Conservation (phyloP, 2,888 invertebrate genomes). For the Penaeus monodon region DNA sequence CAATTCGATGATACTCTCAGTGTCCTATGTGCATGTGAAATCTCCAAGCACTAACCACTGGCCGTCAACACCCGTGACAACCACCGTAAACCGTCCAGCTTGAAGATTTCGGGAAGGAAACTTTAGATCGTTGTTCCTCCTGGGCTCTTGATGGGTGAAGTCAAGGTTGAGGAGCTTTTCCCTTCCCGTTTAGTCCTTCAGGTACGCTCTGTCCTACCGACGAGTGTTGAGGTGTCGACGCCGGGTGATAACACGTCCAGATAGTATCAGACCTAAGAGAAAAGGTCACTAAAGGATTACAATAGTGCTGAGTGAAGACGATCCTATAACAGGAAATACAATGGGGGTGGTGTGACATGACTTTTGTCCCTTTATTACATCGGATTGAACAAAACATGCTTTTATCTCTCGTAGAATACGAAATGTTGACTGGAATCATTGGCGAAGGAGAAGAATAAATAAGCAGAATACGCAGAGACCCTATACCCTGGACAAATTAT, state of each 20-base stretch:
- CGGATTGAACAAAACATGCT: too few species aligned
- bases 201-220: slow-evolving; percentile 11
- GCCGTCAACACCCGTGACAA: slow-evolving; percentile 29
- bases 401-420: too few species aligned
- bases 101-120: slow-evolving; percentile 17
- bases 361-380: too few species aligned
- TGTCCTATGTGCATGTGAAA: background rate
- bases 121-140: slow-evolving; percentile 46
- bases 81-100: slow-evolving; percentile 25
- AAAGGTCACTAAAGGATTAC: too few species aligned
- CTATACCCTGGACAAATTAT: too few species aligned
- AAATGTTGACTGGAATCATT: too few species aligned
- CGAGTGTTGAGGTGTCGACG: slow-evolving; percentile 38
- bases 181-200: slow-evolving; percentile 17
- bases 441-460: too few species aligned
- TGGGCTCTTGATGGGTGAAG: slow-evolving; percentile 31
- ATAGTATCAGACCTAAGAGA: slow-evolving; percentile 32
- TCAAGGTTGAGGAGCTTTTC: background rate
- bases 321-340: too few species aligned
- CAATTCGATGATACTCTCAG: background rate
- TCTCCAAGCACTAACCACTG: slow-evolving; percentile 17
- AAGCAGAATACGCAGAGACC: too few species aligned
- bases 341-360: too few species aligned
- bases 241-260: slow-evolving; percentile 44
- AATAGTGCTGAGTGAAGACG: too few species aligned